phyloP scores from a whole-genome alignment of 2,888 invertebrate species.

The Sesia bembeciformis region DNA sequence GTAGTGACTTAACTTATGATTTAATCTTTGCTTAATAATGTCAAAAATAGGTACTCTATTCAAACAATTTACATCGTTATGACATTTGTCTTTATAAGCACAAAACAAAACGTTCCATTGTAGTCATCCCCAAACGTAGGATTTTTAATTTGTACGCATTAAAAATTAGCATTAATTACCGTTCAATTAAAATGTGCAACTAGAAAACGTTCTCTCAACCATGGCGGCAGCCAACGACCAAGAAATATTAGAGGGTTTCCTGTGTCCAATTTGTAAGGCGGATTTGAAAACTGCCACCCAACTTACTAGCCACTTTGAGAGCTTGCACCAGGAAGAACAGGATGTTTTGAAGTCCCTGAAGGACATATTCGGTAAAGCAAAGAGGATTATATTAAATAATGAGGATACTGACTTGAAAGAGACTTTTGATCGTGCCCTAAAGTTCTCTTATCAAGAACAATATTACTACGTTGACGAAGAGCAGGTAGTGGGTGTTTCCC shows the following conservation, averaged over 20 bases:
- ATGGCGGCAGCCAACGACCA: slow-evolving; percentile 66
- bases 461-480: slow-evolving; percentile 48
- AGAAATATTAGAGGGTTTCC: slow-evolving; percentile 90
- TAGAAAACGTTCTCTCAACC: slow-evolving; percentile 14
- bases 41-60: too few species aligned
- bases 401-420: slow-evolving; percentile 79
- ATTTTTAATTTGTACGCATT: too few species aligned
- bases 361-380: slow-evolving; percentile 91
- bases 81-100: too few species aligned
- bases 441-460: slow-evolving; percentile 48
- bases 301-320: slow-evolving; percentile 91
- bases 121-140: too few species aligned
- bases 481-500: slow-evolving; percentile 78
- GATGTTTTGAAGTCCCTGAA: slow-evolving; percentile 86
- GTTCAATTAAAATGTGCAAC: slow-evolving; percentile 10
- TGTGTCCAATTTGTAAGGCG: slow-evolving; percentile 95
- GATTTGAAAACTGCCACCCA: slow-evolving; percentile 90
- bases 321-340: slow-evolving; percentile 89
- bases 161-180: too few species aligned
- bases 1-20: too few species aligned
- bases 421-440: slow-evolving; percentile 71
- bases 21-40: too few species aligned
- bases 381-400: slow-evolving; percentile 87
- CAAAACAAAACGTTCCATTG: too few species aligned
- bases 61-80: too few species aligned